Conservation (phyloP, 1,140 invertebrate genomes). For the Zelostemma sp. region DNA sequence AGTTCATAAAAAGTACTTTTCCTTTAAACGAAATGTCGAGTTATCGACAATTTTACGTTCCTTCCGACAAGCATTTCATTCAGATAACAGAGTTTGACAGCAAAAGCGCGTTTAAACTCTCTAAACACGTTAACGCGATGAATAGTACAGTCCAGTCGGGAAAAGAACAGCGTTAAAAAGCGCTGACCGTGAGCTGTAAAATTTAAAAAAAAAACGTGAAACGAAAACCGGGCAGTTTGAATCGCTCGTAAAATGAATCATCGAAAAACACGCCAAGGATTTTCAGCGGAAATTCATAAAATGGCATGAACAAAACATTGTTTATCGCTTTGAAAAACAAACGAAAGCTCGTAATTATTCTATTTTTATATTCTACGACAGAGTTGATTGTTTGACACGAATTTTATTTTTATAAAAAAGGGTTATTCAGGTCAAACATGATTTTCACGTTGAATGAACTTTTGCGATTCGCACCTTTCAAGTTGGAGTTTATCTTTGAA, state of each 20-base stretch:
- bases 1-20: too few relatives aligned
- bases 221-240: background rate
- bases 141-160: background rate
- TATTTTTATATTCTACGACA: too few relatives aligned
- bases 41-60: conserved; percentile 33
- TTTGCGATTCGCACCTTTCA: background rate
- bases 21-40: conserved; percentile 23
- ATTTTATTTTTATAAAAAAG: too few relatives aligned
- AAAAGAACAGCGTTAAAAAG: conserved; percentile 25
- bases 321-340: too few relatives aligned
- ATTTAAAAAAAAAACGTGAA: conserved; percentile 14
- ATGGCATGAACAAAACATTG: too few relatives aligned
- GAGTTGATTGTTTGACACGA: too few relatives aligned
- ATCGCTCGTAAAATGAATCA: background rate
- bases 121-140: conserved; percentile 12
- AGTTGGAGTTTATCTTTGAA: background rate
- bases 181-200: conserved; percentile 16
- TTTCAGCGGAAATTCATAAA: too few relatives aligned
- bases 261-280: too few relatives aligned
- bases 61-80: conserved; percentile 33
- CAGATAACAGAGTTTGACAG: conserved; percentile 21
- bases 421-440: too few relatives aligned
- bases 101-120: conserved; percentile 26
- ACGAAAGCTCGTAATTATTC: too few relatives aligned
- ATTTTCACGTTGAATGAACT: too few relatives aligned